Conservation (phyloP, 2,888 invertebrate species). For the Nemapogon koenigi region DNA sequence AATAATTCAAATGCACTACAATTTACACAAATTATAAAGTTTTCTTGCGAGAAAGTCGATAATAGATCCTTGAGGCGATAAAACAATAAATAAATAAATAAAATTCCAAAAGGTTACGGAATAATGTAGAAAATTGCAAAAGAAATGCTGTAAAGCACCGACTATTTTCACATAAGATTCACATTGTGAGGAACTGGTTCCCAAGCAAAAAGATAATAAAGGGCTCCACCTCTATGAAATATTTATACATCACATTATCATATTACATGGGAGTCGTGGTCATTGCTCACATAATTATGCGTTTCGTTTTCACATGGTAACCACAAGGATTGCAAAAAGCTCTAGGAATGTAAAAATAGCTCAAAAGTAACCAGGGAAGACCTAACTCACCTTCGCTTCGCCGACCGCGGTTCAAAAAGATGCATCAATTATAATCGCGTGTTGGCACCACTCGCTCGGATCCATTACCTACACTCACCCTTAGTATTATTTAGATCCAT, state of each 20-base stretch:
- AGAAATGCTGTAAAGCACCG: conserved; percentile 9
- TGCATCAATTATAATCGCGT: conserved; percentile 19
- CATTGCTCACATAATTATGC: conserved; percentile 58
- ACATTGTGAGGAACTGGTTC: conserved; percentile 46
- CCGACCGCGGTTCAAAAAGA: conserved; percentile 4
- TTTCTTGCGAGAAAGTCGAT: too few relatives aligned
- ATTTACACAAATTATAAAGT: too few relatives aligned
- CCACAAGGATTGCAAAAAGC: conserved; percentile 20
- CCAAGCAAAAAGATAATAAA: conserved; percentile 51
- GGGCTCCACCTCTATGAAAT: conserved; percentile 47
- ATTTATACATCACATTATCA: conserved; percentile 61
- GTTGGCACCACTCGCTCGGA: conserved; percentile 21
- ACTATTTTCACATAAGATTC: conserved; percentile 36
- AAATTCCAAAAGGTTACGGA: conserved; percentile 5
- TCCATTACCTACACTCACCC: conserved; percentile 16
- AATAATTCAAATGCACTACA: too few relatives aligned
- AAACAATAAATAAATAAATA: conserved; percentile 5
- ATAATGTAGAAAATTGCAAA: conserved; percentile 9
- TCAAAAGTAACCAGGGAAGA: conserved; percentile 12
- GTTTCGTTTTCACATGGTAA: conserved; percentile 54
- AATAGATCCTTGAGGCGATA: too few relatives aligned
- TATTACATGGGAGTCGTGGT: conserved; percentile 60
- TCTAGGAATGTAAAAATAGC: conserved; percentile 18
- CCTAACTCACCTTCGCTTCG: neutral
- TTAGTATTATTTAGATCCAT: conserved; percentile 24